phyloP scores from a whole-genome alignment of 2,888 invertebrate genomes.

The Mimas tiliae region DNA sequence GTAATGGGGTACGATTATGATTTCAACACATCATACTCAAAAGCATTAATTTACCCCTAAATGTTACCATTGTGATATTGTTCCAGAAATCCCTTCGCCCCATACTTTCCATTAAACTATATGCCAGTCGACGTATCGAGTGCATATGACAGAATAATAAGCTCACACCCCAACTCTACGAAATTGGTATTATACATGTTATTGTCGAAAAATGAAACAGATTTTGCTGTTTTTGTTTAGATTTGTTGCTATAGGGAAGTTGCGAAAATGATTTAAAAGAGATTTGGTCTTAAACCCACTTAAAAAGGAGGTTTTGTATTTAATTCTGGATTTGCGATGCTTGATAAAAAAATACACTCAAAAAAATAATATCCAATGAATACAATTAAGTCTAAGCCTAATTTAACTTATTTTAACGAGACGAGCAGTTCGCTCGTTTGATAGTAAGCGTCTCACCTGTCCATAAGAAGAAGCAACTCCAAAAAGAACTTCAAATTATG shows the following conservation, averaged over 20 bases:
- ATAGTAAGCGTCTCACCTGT: too few species aligned
- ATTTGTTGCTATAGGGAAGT: neutral
- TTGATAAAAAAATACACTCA: too few species aligned
- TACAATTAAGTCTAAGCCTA: too few species aligned
- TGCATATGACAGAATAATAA: slow-evolving; percentile 80
- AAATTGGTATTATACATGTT: slow-evolving; percentile 68
- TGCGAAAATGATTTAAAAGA: neutral
- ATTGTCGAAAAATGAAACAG: slow-evolving; percentile 51
- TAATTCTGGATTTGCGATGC: too few species aligned
- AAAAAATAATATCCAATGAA: too few species aligned
- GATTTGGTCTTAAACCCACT: too few species aligned
- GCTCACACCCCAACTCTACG: slow-evolving; percentile 68
- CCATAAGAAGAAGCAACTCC: too few species aligned
- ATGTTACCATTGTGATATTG: slow-evolving; percentile 21
- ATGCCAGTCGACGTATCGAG: slow-evolving; percentile 60
- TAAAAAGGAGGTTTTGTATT: too few species aligned
- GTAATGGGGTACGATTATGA: slow-evolving; percentile 21
- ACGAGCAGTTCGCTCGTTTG: too few species aligned
- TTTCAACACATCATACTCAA: slow-evolving; percentile 32
- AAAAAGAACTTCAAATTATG: too few species aligned
- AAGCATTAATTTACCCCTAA: slow-evolving; percentile 17
- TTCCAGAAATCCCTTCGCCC: slow-evolving; percentile 19
- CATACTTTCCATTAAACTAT: slow-evolving; percentile 33
- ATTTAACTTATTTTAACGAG: too few species aligned
- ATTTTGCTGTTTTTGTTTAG: slow-evolving; percentile 15